phyloP scores from a whole-genome alignment of 1,140 invertebrate genomes.

The Temnothorax longispinosus region DNA sequence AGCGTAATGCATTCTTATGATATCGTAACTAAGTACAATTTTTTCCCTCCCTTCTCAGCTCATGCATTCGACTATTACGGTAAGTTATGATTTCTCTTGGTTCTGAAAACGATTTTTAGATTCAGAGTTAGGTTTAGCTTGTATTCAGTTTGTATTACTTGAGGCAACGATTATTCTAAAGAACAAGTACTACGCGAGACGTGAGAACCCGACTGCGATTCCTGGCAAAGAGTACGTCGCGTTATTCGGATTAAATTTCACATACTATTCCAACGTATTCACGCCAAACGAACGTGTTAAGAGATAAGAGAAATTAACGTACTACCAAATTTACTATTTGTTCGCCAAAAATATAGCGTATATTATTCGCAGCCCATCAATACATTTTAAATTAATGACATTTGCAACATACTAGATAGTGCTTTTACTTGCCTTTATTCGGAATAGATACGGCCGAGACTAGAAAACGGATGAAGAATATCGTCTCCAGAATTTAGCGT shows the following conservation, averaged over 20 bases:
- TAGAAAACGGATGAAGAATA: constrained; percentile 55
- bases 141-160: constrained; percentile 58
- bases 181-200: too few relatives aligned
- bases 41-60: constrained; percentile 92
- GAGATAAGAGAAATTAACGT: constrained; percentile 39
- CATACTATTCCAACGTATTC: constrained; percentile 48
- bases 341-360: constrained; percentile 20
- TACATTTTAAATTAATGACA: not conserved
- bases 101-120: constrained; percentile 80
- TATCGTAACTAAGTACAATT: constrained; percentile 86
- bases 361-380: not conserved
- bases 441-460: constrained; percentile 4
- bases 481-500: constrained; percentile 25
- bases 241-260: constrained; percentile 29
- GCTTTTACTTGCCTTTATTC: constrained; percentile 17
- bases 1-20: constrained; percentile 77
- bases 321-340: not conserved
- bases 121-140: constrained; percentile 73
- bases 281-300: constrained; percentile 15
- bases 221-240: not conserved
- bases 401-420: constrained; percentile 28
- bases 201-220: too few relatives aligned
- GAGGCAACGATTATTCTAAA: constrained; percentile 22
- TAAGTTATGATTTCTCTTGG: constrained; percentile 95
- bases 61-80: constrained; percentile 99